Base-by-base conservation (phyloP, 2,113 vertebrate genomes). In the Centropristis striata region DNA sequence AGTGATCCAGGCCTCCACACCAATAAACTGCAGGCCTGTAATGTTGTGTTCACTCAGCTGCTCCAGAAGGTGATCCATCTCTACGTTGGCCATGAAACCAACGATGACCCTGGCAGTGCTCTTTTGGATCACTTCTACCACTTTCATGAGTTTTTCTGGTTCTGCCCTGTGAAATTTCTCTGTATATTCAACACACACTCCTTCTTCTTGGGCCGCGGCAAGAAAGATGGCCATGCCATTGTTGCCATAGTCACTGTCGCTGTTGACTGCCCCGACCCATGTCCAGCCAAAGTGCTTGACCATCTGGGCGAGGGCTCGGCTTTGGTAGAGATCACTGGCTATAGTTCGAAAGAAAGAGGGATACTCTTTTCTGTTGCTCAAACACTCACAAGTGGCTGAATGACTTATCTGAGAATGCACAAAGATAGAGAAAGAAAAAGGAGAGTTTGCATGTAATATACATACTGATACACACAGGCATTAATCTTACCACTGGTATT, bases 291-390 rank as follows among this genome's bases (percentile, higher is more conserved):
- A 94, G 58, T 93, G 90, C 32, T 94, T 95, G 0, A 96, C 85
- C 25, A 95, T 78, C 80, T 95, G 91, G 8, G 92, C 95, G 70
- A 95, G 68, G 1, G 94, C 94, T 87, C 92, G 92, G 91, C 93
- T 94, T 76, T 95, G 94, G 72, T 92, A 93, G 58, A 92, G 91
- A 79, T 96, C 95, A 81, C 94, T 95, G 25, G 95, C 95, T n/a
- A 95, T 95, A 28, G 95, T 96, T 85, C 95, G 92, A 80, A 95
- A 95, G 76, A 96, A 95, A 12, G 92, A 89, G 4, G 94, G 91
- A 32, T 92, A 95, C 72, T 92, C 83, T 4, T 91, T 93, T 80
- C 91, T 94, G 86, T 95, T 93, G 75, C 92, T 94, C 44, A 95
- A 86, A 55, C 95, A 96, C 1, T 94, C 94, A 81, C 95, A 96